These are phyloP conservation scores for Chironomus tepperi DNA, from an alignment of 1,140 invertebrate species.

Conservation along the genomic window DNA sequence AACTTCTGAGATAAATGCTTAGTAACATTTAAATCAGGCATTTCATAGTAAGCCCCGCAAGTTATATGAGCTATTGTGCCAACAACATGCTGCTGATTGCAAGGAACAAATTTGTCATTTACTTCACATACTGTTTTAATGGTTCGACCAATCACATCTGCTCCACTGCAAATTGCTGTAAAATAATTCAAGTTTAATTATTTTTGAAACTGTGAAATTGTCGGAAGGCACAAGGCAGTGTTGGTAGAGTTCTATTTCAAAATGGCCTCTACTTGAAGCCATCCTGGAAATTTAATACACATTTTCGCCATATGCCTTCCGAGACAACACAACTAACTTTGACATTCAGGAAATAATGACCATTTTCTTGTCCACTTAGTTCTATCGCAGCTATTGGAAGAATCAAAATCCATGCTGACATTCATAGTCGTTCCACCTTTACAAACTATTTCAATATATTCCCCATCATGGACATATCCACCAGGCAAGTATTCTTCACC, in stretches of 20 bases:
- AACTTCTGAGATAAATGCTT: not conserved
- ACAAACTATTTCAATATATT: constrained; percentile 13
- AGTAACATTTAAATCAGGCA: not conserved
- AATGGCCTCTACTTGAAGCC: too few relatives aligned
- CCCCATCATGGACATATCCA: not conserved
- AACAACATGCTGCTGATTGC: not conserved
- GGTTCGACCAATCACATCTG: not conserved
- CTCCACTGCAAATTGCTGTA: constrained; percentile 11
- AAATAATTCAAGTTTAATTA: too few relatives aligned
- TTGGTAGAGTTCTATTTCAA: too few relatives aligned
- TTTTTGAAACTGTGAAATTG: too few relatives aligned
- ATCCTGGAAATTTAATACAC: too few relatives aligned
- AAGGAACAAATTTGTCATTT: not conserved
- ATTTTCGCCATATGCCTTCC: too few relatives aligned
- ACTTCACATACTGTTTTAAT: constrained; percentile 4
- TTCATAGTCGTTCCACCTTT: not conserved
- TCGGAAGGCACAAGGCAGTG: too few relatives aligned
- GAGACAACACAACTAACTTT: not conserved
- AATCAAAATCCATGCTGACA: not conserved
- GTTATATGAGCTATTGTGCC: constrained; percentile 16
- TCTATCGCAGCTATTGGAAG: not conserved
- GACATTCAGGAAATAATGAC: constrained; percentile 1
- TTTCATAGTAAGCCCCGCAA: not conserved
- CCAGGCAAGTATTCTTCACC: constrained; percentile 3
- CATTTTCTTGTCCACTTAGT: not conserved